Conservation (phyloP, 2,888 invertebrate genomes). For the Eumerus sabulonum region DNA sequence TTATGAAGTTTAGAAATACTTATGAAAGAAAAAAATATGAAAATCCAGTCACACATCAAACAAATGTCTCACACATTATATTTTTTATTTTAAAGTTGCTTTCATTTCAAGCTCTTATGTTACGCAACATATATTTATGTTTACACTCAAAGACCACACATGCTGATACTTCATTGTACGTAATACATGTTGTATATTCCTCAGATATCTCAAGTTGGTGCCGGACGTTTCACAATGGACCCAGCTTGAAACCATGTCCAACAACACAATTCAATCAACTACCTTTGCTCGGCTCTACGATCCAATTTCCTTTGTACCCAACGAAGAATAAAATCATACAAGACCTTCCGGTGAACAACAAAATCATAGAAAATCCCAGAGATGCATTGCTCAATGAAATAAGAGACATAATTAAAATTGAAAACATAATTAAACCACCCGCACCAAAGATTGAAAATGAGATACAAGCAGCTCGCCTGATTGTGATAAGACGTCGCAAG, state of each 20-base stretch:
- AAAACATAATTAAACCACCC: slow-evolving; percentile 27
- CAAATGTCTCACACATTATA: neutral
- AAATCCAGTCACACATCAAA: neutral
- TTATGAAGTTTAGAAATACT: neutral
- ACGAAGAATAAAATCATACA: slow-evolving; percentile 31
- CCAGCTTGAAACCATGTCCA: too few relatives aligned
- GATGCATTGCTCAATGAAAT: slow-evolving; percentile 63
- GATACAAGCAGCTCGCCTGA: slow-evolving; percentile 86
- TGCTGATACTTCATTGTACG: too few relatives aligned
- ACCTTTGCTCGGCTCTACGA: neutral
- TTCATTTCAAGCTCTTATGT: neutral
- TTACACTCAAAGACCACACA: neutral
- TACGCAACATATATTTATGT: slow-evolving; percentile 13
- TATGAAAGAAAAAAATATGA: neutral
- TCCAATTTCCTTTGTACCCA: slow-evolving; percentile 15
- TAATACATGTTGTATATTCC: too few relatives aligned
- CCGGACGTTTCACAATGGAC: slow-evolving; percentile 10
- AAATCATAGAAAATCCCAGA: slow-evolving; percentile 64
- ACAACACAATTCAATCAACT: neutral
- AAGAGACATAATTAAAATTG: slow-evolving; percentile 59
- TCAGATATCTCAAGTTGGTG: slow-evolving; percentile 29
- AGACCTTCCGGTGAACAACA: slow-evolving; percentile 37
- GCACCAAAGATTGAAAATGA: slow-evolving; percentile 71
- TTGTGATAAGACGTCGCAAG: slow-evolving; percentile 88
- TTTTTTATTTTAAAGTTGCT: neutral